A percentile compares a stretch with the other conserved stretches of the same genome.
phyloP scores from a whole-genome alignment of 2,113 vertebrate species.

The Fukomys damarensis region DNA sequence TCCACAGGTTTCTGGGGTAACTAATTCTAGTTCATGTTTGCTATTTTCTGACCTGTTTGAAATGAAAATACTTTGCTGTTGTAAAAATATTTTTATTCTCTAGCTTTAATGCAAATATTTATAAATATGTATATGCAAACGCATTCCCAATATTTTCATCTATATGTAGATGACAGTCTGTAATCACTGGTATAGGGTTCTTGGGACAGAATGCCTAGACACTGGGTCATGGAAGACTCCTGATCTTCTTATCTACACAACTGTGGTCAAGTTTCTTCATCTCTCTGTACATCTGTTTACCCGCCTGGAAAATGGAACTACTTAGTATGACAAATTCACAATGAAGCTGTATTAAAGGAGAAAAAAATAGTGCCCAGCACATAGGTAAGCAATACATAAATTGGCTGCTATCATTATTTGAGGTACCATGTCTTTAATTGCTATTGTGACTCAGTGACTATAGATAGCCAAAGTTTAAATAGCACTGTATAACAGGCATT shows the following conservation, averaged over 20 bases:
- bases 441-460: neutral
- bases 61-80: slow-evolving; percentile 56
- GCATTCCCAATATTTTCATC: neutral
- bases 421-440: neutral
- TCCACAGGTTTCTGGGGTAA: slow-evolving; percentile 39
- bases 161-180: neutral
- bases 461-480: neutral
- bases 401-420: neutral
- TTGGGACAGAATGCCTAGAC: neutral
- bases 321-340: neutral
- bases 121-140: slow-evolving; percentile 26
- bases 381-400: neutral
- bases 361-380: neutral
- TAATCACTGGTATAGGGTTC: neutral
- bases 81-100: slow-evolving; percentile 40
- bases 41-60: slow-evolving; percentile 53
- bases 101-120: slow-evolving; percentile 24
- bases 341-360: neutral
- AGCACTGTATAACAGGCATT: neutral
- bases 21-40: slow-evolving; percentile 9
- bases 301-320: neutral
- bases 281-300: neutral
- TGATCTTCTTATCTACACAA: neutral
- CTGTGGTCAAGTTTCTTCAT: neutral
- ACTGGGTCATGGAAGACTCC: neutral